Base-by-base conservation (phyloP, 2,113 vertebrate species). In the Bungarus multicinctus region DNA sequence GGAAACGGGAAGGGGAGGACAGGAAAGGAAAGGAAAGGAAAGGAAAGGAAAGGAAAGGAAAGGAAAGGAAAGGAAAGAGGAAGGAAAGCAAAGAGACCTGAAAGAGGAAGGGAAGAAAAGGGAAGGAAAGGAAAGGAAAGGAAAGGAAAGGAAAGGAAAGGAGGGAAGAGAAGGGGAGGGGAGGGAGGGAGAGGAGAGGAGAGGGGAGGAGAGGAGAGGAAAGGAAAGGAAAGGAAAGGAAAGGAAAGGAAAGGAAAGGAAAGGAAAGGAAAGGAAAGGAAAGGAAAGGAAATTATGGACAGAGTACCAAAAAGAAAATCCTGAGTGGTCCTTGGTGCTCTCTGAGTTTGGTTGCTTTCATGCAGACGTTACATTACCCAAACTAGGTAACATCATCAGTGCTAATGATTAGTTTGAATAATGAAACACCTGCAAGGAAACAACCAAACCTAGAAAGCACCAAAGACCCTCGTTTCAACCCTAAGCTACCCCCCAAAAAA, bases 11-110 rank as follows among this genome's bases (percentile, higher is more conserved):
- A 7, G 3, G 5, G 45, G 20, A 11, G 3, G 58, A 27, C 10
- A 3, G 3, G 25, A 27, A 60, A 23, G 2, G 1, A 2, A 23
- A 57, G 6, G 55, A 4, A 3, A 20, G 47, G 18, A 0, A 14
- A 1, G 1, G 8, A 8, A 20, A 3, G 23, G 34, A 1, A 22
- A 27, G 25, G 39, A 27, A 34, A 53, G 22, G 86, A 52, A 52
- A 87, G 47, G 27, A 16, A 34, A 16, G 18, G 20, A 18, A 8
- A 47, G 30, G 16, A 34, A 52, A 52, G 16, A 52, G 16, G 12
- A 53, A 2, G 1, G 27, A 34, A 54, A n/a, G 27, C 9, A 12
- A 53, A 9, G 25, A n/a, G n/a, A n/a, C n/a, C n/a, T n/a, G 5
- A 20, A 85, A 52, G 4, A 6, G 45, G 52, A 18, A 54, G 23